phyloP scores from a whole-genome alignment of 2,113 vertebrate species.

The Mastomys coucha region DNA sequence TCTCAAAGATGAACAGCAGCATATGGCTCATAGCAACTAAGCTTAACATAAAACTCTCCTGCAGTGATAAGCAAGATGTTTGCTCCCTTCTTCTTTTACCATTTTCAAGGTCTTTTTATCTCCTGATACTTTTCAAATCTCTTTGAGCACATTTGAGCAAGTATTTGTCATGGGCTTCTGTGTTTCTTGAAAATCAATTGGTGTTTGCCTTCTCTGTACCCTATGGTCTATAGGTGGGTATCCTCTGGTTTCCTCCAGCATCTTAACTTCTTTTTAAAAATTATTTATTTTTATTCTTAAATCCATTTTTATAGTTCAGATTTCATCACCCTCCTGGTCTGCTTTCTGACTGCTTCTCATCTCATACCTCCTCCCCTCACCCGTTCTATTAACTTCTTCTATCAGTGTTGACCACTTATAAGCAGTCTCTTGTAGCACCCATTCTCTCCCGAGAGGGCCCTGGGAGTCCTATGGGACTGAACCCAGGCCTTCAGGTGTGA shows the following conservation, averaged over 20 bases:
- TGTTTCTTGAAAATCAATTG: background rate
- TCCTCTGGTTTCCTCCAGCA: background rate
- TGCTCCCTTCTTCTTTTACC: background rate
- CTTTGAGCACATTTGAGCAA: background rate
- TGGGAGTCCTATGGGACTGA: background rate
- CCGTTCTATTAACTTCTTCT: background rate
- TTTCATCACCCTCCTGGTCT: too few species aligned
- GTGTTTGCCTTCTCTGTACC: background rate
- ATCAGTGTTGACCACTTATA: background rate
- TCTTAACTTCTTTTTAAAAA: background rate
- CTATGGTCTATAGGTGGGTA: background rate
- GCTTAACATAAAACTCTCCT: background rate
- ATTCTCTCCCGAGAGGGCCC: background rate
- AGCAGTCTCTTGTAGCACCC: background rate
- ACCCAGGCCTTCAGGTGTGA: background rate
- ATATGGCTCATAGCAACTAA: background rate
- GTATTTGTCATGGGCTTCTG: background rate
- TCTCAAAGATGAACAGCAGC: background rate
- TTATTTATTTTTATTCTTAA: too few species aligned
- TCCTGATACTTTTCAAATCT: background rate
- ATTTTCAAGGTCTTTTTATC: background rate
- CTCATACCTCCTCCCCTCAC: too few species aligned
- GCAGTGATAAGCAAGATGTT: background rate
- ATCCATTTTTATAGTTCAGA: too few species aligned
- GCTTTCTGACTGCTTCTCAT: accelerated